Percentiles rank a stretch among this genome's conserved stretches.
These are phyloP conservation scores for Drosophila lacteicornis DNA, from an alignment of 1,140 invertebrate species.

Conservation along the genomic window DNA sequence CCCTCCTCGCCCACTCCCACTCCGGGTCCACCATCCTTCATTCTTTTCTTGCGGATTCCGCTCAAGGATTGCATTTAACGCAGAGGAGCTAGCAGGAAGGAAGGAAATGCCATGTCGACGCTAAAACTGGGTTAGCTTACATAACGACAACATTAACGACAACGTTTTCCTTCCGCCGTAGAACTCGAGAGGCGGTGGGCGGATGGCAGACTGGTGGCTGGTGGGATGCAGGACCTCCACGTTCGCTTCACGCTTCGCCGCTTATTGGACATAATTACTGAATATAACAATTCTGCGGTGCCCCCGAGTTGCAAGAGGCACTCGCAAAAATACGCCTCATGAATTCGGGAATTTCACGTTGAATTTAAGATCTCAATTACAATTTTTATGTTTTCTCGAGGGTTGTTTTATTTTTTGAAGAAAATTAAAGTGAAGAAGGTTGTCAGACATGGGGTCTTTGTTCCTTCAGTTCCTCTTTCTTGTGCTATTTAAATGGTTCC, in stretches of 20 bases:
- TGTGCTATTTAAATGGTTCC: no score
- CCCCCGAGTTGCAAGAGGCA: conserved; percentile 2
- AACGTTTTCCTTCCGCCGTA: conserved; percentile 71
- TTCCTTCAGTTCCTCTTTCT: background rate
- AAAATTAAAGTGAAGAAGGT: background rate
- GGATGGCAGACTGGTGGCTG: conserved; percentile 1
- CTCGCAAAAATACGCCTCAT: conserved; percentile 10
- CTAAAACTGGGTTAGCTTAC: conserved; percentile 82
- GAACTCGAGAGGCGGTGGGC: background rate
- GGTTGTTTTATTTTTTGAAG: background rate
- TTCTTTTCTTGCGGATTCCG: conserved; percentile 48
- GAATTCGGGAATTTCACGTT: background rate
- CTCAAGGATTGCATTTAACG: conserved; percentile 72
- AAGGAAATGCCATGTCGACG: conserved; percentile 81
- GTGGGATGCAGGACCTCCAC: conserved; percentile 9
- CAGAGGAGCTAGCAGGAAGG: conserved; percentile 65
- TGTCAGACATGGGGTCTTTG: background rate
- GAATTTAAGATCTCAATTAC: background rate
- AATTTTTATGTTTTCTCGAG: background rate
- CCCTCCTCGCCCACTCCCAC: background rate
- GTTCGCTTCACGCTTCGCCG: conserved; percentile 67
- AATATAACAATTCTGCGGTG: conserved; percentile 79
- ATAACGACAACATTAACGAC: conserved; percentile 82
- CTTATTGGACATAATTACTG: conserved; percentile 82
- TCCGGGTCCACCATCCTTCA: conserved; percentile 13